These are phyloP conservation scores for Sebastes steindachneri DNA, from an alignment of 2,797 vertebrate species.

Conservation along the genomic window DNA sequence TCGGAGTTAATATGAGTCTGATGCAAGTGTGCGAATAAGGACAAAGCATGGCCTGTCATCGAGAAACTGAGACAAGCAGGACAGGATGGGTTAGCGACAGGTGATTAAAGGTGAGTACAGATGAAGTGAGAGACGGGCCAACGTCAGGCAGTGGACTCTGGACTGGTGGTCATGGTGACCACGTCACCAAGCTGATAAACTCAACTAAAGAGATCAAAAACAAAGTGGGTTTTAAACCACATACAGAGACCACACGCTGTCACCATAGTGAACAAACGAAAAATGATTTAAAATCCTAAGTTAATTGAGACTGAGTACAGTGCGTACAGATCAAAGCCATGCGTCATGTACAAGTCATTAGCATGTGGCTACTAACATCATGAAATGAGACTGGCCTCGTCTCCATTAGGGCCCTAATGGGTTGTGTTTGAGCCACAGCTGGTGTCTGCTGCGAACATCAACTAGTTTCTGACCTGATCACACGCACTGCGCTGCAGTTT, in stretches of 20 bases:
- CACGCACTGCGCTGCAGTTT: slow-evolving; percentile 22
- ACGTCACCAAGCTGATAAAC: background rate
- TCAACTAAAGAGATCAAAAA: slow-evolving; percentile 31
- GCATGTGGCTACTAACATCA: background rate
- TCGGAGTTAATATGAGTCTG: no score
- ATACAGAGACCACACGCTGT: background rate
- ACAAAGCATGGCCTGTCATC: background rate
- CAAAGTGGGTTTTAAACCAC: slow-evolving; percentile 12
- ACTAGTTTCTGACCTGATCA: slow-evolving; percentile 47
- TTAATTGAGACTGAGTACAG: slow-evolving; percentile 49
- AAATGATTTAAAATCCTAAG: slow-evolving; percentile 34
- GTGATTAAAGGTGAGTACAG: background rate
- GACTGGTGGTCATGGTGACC: background rate
- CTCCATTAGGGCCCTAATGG: slow-evolving; percentile 22
- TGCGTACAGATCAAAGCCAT: slow-evolving; percentile 59
- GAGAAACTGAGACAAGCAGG: background rate
- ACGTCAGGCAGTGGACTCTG: background rate
- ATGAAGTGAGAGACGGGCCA: background rate
- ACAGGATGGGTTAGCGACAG: background rate
- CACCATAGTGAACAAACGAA: background rate
- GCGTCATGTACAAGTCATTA: slow-evolving; percentile 54
- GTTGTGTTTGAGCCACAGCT: slow-evolving; percentile 20
- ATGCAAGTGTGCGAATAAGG: background rate
- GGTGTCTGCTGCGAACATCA: slow-evolving; percentile 48
- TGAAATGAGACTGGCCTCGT: background rate